Evolutionary conservation across 2,888 invertebrate genomes (phyloP), one percentile per base, ranked within the genome.

Genomic region (Celastrina argiolus): DNA sequence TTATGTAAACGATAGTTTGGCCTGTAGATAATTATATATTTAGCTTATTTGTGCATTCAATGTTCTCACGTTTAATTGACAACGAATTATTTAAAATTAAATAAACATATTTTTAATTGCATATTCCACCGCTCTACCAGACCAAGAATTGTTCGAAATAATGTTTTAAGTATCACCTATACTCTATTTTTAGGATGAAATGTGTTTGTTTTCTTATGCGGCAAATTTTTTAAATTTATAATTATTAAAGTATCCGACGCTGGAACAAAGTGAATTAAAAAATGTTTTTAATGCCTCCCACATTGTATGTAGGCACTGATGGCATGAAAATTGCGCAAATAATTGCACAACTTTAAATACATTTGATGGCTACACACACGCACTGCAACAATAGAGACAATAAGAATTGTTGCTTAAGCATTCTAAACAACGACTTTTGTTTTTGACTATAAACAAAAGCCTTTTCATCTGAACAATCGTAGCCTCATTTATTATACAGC

Each of bases 401-500:
- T n/a, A n/a, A 87, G 79, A 83, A 85, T 76, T 82, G 81, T 83
- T 51, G 76, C 74, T 73, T 31, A 80, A 82, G 80, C 82, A 87
- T 87, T 36, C 59, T 59, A 89, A 88, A 89, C 87, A 86, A 87
- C 83, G 82, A 74, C 82, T 84, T 88, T 89, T 88, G 88, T 89
- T 81, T 83, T 79, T 16, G 76, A 72, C 84, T 82, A 84, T 86
- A 88, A 83, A 90, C 90, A 90, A 91, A 88, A 84, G 87, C 74
- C 82, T 88, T 89, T 90, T 90, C 85, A 89, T 84, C 79, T 80
- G 82, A 80, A 90, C 89, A 90, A 90, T 88, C 80, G 81, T 72
- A 80, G 72, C 83, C 81, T 91, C 90, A 89, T 91, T 90, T 88
- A 88, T 91, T 89, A 90, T 87, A 84, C 83, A 84, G 82, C 79